Conservation (phyloP, 53 echinoderm and acorn worm genomes). For the Holothuria leucospilota region DNA sequence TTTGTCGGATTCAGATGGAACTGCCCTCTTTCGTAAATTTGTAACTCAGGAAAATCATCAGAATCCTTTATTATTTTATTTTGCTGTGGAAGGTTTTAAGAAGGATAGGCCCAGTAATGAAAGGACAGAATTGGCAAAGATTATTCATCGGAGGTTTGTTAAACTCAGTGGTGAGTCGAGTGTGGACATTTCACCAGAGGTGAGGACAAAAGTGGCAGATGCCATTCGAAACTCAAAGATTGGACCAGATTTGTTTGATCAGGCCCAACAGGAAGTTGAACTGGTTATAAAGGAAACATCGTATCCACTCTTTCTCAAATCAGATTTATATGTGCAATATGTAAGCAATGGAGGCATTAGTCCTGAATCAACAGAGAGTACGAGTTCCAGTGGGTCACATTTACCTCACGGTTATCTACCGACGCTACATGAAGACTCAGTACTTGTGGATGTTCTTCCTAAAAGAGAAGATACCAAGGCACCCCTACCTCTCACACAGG, state of each 20-base stretch:
- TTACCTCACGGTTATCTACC: conserved; percentile 80
- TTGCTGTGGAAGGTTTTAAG: conserved; percentile 95
- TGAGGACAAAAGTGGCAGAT: conserved; percentile 85
- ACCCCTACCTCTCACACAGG: conserved; percentile 77
- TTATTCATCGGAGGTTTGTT: conserved; percentile 91
- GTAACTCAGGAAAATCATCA: conserved; percentile 86
- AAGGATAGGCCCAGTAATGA: conserved; percentile 76
- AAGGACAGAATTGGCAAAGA: conserved; percentile 84
- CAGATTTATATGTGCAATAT: conserved; percentile 99
- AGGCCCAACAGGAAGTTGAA: conserved; percentile 90
- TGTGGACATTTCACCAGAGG: conserved; percentile 68
- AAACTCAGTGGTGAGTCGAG: conserved; percentile 84
- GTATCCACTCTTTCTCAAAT: conserved; percentile 96
- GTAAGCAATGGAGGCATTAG: conserved; percentile 96
- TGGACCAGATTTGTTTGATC: conserved; percentile 80
- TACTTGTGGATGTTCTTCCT: conserved; percentile 72
- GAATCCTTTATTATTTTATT: conserved; percentile 91
- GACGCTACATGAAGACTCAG: conserved; percentile 91
- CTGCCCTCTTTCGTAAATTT: conserved; percentile 85
- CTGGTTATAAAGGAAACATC: conserved; percentile 82
- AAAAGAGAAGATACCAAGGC: conserved; percentile 47
- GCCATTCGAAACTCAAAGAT: conserved; percentile 75
- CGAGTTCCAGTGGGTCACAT: conserved; percentile 63
- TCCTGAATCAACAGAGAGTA: conserved; percentile 85
- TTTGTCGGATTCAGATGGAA: conserved; percentile 89